Conservation (phyloP, 2,888 invertebrate species). For the Charanyca ferruginea region DNA sequence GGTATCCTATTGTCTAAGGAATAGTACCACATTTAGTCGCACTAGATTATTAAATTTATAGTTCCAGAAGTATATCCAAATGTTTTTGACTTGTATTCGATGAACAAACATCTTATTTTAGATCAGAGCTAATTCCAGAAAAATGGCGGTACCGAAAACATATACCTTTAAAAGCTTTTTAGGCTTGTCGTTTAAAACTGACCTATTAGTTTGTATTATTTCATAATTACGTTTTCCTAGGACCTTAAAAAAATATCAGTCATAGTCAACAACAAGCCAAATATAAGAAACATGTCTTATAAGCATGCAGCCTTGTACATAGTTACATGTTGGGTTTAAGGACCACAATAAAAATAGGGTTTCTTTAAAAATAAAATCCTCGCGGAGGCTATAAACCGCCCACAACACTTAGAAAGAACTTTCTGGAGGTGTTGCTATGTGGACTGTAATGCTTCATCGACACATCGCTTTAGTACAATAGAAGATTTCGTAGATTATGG, state of each 20-base stretch:
- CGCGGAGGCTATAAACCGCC: slow-evolving; percentile 39
- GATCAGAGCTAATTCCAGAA: background rate
- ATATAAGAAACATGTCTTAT: background rate
- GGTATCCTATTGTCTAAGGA: no score
- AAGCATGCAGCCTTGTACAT: slow-evolving; percentile 19
- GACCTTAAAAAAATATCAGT: no score
- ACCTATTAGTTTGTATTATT: no score
- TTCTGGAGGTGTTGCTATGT: slow-evolving; percentile 11
- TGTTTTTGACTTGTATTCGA: background rate
- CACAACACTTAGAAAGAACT: slow-evolving; percentile 34
- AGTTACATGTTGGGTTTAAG: slow-evolving; percentile 44
- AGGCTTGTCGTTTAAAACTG: background rate
- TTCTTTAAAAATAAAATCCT: slow-evolving; percentile 40
- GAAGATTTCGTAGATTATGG: background rate
- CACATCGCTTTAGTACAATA: background rate
- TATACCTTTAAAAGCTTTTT: background rate
- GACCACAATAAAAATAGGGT: slow-evolving; percentile 49
- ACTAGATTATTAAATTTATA: no score
- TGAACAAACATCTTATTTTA: background rate
- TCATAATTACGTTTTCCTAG: no score
- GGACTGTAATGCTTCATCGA: slow-evolving; percentile 12
- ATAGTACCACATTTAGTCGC: no score
- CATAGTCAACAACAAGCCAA: background rate
- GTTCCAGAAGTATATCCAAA: background rate
- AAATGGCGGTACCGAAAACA: background rate